phyloP scores from a whole-genome alignment of 2,797 vertebrate genomes.

The Eupleurogrammus muticus region DNA sequence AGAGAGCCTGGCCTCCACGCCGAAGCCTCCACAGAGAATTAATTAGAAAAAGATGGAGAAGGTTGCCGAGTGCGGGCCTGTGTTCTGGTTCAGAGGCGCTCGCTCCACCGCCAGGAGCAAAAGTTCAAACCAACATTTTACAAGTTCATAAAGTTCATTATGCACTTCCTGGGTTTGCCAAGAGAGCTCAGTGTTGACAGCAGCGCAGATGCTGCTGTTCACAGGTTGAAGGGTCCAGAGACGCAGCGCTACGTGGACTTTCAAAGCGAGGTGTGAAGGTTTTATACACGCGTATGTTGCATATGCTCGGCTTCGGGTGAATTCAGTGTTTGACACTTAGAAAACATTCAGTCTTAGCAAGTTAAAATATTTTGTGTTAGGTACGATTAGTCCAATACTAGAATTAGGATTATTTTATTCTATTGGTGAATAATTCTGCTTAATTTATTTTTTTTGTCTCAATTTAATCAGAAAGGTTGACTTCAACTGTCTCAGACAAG shows the following conservation, averaged over 20 bases:
- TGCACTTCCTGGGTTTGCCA: conserved; percentile 24
- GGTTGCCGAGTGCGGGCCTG: conserved; percentile 49
- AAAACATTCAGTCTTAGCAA: too few relatives aligned
- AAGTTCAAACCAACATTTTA: conserved; percentile 75
- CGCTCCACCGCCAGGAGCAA: conserved; percentile 45
- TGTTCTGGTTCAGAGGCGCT: conserved; percentile 55
- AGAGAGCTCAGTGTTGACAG: conserved; percentile 48
- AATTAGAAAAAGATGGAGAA: conserved; percentile 75
- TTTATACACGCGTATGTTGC: not conserved
- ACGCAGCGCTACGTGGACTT: conserved; percentile 43
- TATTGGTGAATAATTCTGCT: too few relatives aligned
- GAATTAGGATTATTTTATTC: too few relatives aligned
- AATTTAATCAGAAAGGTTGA: too few relatives aligned
- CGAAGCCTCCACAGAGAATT: conserved; percentile 69
- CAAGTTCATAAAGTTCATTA: conserved; percentile 69
- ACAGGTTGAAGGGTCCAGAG: conserved; percentile 45
- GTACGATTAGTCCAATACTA: too few relatives aligned
- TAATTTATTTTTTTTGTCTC: too few relatives aligned
- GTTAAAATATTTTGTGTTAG: too few relatives aligned
- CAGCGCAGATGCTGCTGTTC: conserved; percentile 58
- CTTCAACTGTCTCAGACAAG: too few relatives aligned
- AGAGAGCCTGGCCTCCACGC: conserved; percentile 56
- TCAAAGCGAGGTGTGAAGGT: conserved; percentile 28
- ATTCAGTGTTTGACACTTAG: too few relatives aligned
- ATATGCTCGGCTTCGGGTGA: not conserved